Percentiles rank a stretch among this genome's conserved stretches.
These are phyloP conservation scores for Chaetorhynchus papuensis DNA, from an alignment of 2,113 vertebrate species.

Conservation along the genomic window DNA sequence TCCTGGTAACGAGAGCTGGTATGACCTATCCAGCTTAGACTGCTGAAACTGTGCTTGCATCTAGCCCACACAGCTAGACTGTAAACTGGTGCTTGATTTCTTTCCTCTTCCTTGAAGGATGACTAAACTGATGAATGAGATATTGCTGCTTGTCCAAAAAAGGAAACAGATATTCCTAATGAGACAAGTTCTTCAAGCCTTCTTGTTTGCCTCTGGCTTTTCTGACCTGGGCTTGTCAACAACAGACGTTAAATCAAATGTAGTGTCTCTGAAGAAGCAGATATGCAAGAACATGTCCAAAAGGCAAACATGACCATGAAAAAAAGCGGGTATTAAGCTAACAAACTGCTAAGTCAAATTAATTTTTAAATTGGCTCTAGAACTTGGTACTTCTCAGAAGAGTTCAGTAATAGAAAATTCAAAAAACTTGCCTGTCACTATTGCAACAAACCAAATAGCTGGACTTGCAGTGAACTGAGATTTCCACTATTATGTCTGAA, in stretches of 20 bases:
- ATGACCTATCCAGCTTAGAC: neutral
- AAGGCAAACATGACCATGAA: neutral
- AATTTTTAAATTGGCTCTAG: neutral
- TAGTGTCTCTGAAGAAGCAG: neutral
- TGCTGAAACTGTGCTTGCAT: neutral
- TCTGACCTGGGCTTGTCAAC: neutral
- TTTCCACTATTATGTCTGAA: neutral
- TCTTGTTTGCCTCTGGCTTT: neutral
- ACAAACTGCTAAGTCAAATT: neutral
- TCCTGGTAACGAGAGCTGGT: neutral
- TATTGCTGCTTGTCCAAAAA: neutral
- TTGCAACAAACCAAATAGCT: neutral
- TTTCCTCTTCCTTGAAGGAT: neutral
- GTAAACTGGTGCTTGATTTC: neutral
- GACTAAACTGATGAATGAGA: conserved; percentile 6
- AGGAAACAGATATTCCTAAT: neutral
- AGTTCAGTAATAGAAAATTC: neutral
- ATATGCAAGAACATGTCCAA: neutral
- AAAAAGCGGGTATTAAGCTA: neutral
- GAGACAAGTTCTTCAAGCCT: neutral
- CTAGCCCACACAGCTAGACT: neutral
- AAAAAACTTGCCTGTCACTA: neutral
- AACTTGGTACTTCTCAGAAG: neutral
- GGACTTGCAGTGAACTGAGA: neutral
- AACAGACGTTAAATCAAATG: neutral